Conservation (phyloP, 1,140 invertebrate genomes). For the Hyposmocoma kahamanoa region DNA sequence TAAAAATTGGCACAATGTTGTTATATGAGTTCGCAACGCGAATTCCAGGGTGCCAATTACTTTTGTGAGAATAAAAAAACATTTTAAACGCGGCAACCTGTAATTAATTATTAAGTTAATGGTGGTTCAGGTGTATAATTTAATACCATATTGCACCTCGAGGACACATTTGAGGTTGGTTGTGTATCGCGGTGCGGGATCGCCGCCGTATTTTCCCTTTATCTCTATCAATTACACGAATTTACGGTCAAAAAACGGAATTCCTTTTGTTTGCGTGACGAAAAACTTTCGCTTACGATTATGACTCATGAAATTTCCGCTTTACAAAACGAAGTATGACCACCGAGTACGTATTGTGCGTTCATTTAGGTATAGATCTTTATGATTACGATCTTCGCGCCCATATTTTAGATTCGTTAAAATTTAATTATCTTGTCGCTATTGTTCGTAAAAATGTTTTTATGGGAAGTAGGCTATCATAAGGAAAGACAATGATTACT, state of each 20-base stretch:
- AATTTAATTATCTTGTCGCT: conserved; percentile 23
- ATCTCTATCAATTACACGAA: conserved; percentile 27
- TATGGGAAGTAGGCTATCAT: conserved; percentile 24
- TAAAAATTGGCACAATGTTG: too few relatives aligned
- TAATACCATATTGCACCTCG: conserved; percentile 20
- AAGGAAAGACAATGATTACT: conserved; percentile 24
- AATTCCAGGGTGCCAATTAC: too few relatives aligned
- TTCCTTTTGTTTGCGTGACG: conserved; percentile 14
- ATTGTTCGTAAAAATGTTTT: conserved; percentile 22
- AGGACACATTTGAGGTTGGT: conserved; percentile 12
- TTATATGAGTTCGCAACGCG: too few relatives aligned
- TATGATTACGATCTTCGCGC: conserved; percentile 3
- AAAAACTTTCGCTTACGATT: conserved; percentile 14
- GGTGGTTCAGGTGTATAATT: conserved; percentile 13
- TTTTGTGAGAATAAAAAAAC: too few relatives aligned
- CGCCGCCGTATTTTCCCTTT: conserved; percentile 15
- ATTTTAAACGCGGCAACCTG: neutral
- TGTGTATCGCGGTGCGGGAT: conserved; percentile 6
- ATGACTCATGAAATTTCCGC: conserved; percentile 14
- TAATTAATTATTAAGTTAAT: neutral
- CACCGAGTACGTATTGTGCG: neutral
- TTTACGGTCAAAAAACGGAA: conserved; percentile 19
- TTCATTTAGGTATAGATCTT: conserved; percentile 10
- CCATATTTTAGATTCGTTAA: conserved; percentile 2
- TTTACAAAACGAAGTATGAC: conserved; percentile 2